A percentile compares a stretch with the other conserved stretches of the same genome.
Conservation (phyloP, 1,140 invertebrate species). For the Thrips palmi region DNA sequence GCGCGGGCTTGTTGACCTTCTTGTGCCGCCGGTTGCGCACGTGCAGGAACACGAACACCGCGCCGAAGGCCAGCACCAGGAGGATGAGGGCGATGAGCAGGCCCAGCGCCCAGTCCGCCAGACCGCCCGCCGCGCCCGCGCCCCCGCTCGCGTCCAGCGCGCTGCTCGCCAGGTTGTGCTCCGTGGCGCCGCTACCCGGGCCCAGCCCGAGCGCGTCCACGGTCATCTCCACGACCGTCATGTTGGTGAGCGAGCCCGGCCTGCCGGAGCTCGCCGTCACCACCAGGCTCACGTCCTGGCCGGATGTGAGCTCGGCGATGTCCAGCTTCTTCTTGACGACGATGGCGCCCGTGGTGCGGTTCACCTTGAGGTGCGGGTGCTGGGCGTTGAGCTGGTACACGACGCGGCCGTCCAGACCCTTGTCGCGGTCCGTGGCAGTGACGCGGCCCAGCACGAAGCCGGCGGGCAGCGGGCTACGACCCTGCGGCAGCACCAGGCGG, state of each 20-base stretch:
- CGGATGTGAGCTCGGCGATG: constrained; percentile 32
- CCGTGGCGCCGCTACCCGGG: constrained; percentile 29
- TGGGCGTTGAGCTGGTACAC: constrained; percentile 72
- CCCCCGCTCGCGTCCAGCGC: constrained; percentile 25
- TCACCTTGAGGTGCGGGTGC: constrained; percentile 76
- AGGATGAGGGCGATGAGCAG: constrained; percentile 63
- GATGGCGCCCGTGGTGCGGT: constrained; percentile 73
- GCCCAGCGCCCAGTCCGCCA: constrained; percentile 75
- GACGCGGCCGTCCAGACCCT: constrained; percentile 76
- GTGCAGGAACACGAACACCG: constrained; percentile 64
- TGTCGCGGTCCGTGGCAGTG: constrained; percentile 73
- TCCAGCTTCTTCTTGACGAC: constrained; percentile 58
- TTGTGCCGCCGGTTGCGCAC: constrained; percentile 63
- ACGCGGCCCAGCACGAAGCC: constrained; percentile 75
- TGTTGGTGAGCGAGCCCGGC: constrained; percentile 65
- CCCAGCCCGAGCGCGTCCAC: constrained; percentile 50
- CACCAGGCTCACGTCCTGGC: constrained; percentile 54
- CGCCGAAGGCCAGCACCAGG: constrained; percentile 59
- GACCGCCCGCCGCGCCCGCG: constrained; percentile 35
- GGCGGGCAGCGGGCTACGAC: constrained; percentile 35
- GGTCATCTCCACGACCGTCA: constrained; percentile 67
- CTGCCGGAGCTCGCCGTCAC: constrained; percentile 74
- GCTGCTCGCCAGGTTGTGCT: constrained; percentile 34
- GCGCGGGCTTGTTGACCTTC: constrained; percentile 56
- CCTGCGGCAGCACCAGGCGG: constrained; percentile 54